Evolutionary conservation across 2,113 vertebrate species (phyloP), one percentile per base, ranked within the genome.

Genomic region (Muscicapa adusta): DNA sequence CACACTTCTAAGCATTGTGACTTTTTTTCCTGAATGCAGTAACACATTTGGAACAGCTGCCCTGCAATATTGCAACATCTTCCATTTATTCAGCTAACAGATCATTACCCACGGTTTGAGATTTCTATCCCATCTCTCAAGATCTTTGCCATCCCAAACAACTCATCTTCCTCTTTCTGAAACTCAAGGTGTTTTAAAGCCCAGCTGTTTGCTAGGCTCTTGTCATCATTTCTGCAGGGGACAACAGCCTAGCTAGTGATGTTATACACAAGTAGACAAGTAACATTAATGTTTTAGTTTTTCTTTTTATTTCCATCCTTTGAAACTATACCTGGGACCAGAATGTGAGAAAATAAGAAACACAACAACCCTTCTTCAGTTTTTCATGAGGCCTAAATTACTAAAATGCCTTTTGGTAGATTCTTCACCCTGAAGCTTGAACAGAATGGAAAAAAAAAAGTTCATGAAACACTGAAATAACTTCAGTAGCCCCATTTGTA

Each of bases 201-300:
- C 26, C 22, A 70, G 51, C 17, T 48, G 34, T 62, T 71, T 79
- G 33, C 31, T 51, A 42, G 43, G 22, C 12, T 9, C 12, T 34
- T 24, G 7, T 13, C 4, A 3, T 47, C 24, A 56, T n/a, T 78
- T 40, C 34, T 77, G 16, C 12, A 42, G 9, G 6, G 6, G 7
- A 47, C n/a, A 65, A 23, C 22, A 65, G 26, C 28, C 45, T 73
- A 43, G 8, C 22, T 58, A 45, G 19, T 9, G 6, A 34, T 34
- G 12, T 29, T 31, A 53, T 1, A 29, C 3, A 1, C 2, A 1
- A 88, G 2, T 6, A 14, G 40, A 61, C 10, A 10, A 9, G 4
- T 61, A 93, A 77, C 38, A n/a, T 42, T 48, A 0, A 25, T 31
- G 70, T 56, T 63, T 60, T 13, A 38, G 13, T 25, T 70, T 18